A percentile compares a stretch with the other conserved stretches of the same genome.
These are phyloP conservation scores for Nomada ruficornis DNA, from an alignment of 2,888 invertebrate genomes.

Conservation along the genomic window DNA sequence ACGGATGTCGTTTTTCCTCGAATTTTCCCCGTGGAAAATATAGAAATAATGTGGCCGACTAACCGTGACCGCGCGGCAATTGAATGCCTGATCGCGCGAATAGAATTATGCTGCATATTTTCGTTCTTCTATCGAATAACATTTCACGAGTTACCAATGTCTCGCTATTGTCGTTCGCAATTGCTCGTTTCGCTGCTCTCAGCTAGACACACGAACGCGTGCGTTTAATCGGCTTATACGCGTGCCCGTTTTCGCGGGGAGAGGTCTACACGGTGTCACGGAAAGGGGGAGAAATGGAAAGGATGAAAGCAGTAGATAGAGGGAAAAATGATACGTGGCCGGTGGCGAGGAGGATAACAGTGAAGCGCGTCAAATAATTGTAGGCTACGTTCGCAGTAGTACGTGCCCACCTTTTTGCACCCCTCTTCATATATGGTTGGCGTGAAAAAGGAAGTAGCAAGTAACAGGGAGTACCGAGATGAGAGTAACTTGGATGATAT, in stretches of 20 bases:
- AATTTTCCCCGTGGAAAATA: no score
- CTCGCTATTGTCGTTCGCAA: no score
- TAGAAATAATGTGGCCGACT: no score
- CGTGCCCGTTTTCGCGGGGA: constrained; percentile 10
- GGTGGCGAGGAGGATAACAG: background rate
- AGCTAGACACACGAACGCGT: background rate
- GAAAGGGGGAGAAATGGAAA: background rate
- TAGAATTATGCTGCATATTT: no score
- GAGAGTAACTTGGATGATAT: constrained; percentile 53
- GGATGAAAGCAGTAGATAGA: background rate
- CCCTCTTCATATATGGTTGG: constrained; percentile 39
- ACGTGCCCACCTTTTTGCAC: constrained; percentile 11
- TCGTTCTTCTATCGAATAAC: no score
- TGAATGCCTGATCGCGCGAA: no score
- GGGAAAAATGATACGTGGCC: background rate
- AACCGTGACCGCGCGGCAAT: no score
- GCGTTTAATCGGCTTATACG: constrained; percentile 42
- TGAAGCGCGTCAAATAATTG: constrained; percentile 51
- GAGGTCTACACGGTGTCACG: background rate
- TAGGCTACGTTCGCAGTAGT: constrained; percentile 22
- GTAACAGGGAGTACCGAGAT: constrained; percentile 15
- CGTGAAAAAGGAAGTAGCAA: constrained; percentile 10
- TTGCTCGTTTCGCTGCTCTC: background rate
- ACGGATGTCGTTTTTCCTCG: no score
- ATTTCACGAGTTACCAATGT: no score